Conservation (phyloP, 1,140 invertebrate species). For the Leptinotarsa lineolata region DNA sequence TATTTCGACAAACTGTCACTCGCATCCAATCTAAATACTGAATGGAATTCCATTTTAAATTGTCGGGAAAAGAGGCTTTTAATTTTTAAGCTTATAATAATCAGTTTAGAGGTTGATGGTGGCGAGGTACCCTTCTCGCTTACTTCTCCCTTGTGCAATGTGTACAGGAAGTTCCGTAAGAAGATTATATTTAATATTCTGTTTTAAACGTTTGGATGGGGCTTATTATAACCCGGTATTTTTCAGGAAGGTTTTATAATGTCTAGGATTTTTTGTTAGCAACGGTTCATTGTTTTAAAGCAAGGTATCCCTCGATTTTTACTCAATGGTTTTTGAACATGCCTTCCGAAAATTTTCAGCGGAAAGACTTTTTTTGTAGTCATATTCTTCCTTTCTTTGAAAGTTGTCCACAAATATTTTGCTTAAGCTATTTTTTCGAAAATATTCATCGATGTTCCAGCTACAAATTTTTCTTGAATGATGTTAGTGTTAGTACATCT, state of each 20-base stretch:
- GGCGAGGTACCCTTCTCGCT: slow-evolving; percentile 6
- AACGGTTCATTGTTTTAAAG: not conserved
- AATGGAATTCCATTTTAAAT: slow-evolving; percentile 27
- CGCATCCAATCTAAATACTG: slow-evolving; percentile 20
- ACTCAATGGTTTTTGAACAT: too few species aligned
- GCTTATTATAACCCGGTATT: slow-evolving; percentile 16
- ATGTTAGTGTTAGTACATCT: too few species aligned
- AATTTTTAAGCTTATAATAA: slow-evolving; percentile 30
- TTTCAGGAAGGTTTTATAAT: not conserved
- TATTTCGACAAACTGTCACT: slow-evolving; percentile 26
- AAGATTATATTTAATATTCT: slow-evolving; percentile 32
- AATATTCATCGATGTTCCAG: too few species aligned
- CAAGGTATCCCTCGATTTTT: too few species aligned
- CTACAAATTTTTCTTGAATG: too few species aligned
- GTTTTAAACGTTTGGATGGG: slow-evolving; percentile 24
- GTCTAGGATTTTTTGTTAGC: not conserved
- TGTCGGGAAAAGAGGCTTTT: slow-evolving; percentile 23
- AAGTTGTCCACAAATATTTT: not conserved
- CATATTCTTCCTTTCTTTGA: not conserved
- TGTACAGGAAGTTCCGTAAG: slow-evolving; percentile 29
- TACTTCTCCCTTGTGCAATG: not conserved
- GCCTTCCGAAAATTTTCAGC: too few species aligned
- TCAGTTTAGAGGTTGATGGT: slow-evolving; percentile 27
- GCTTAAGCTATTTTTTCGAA: not conserved
- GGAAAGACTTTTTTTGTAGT: not conserved